Base-by-base conservation (phyloP, 2,113 vertebrate species). In the Mus pahari region DNA sequence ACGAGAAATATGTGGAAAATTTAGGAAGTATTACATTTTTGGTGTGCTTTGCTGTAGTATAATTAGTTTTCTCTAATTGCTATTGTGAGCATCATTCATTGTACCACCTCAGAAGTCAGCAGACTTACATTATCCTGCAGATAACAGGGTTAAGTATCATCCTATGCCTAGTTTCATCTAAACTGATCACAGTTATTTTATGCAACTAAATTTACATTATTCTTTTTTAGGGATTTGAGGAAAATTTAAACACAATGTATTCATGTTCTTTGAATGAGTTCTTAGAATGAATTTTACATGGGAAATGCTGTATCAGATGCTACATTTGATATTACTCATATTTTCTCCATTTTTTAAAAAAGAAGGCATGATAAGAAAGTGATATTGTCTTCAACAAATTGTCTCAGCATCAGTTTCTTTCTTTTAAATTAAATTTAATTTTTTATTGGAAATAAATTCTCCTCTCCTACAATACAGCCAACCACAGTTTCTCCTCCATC, bases 131-230 rank as follows among this genome's bases (percentile, higher is more conserved):
- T 88, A 81, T 95, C 68, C 84, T 71, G 26, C 36, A 88, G 45
- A 94, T 64, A 90, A 79, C 74, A 83, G 12, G 78, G 77, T 94
- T 66, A 90, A 78, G 28, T 19, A 19, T 82, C 90, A 14, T 90
- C 93, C 88, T 93, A 74, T 87, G 94, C 94, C 73, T 94, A 91
- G 31, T 64, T 64, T 11, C 39, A 93, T 94, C 91, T 26, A 93
- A 90, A 93, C 26, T 50, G 60, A 92, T 78, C 22, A 79, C 26
- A 92, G 74, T 93, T 92, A 86, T 86, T 95, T 94, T 83, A 24
- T 74, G 55, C 74, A 96, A 45, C 75, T 73, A 93, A 94, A 79
- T 92, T 92, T 20, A 13, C 77, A 36, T 70, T 84, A 89, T 82
- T 97, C 58, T 92, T 92, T 82, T 60, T 83, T 36, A 13, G 28